Percentiles rank a stretch among this genome's conserved stretches.
Evolutionary conservation across 2,113 vertebrate genomes (phyloP).

Genomic region (Stomatorhinus ivindoensis): DNA sequence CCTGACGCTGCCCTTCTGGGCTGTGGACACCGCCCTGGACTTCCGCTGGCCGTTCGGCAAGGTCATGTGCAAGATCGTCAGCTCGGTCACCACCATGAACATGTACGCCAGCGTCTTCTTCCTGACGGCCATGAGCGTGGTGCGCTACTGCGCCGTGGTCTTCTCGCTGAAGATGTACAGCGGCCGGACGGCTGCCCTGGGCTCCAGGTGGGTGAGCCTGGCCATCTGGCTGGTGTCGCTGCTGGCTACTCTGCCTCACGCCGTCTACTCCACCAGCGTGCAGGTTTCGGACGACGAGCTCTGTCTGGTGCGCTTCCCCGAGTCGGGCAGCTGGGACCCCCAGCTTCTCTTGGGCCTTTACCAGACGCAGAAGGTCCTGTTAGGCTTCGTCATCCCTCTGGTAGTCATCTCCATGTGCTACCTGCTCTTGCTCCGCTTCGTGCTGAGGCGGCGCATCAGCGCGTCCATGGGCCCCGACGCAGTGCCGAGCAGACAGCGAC

Average conservation of each 20-base stretch:
- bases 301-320: constrained; percentile 67
- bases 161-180: constrained; percentile 62
- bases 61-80: constrained; percentile 70
- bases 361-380: constrained; percentile 67
- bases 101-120: constrained; percentile 74
- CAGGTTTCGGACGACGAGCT: constrained; percentile 65
- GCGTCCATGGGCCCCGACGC: constrained; percentile 40
- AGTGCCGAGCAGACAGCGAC: constrained; percentile 46
- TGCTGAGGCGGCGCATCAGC: constrained; percentile 51
- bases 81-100: constrained; percentile 69
- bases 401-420: constrained; percentile 66
- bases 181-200: constrained; percentile 39
- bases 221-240: constrained; percentile 63
- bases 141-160: constrained; percentile 64
- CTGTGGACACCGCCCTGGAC: constrained; percentile 67
- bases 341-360: constrained; percentile 69
- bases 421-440: constrained; percentile 60
- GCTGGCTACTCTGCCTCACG: constrained; percentile 64
- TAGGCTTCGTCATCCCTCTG: constrained; percentile 66
- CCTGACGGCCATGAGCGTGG: constrained; percentile 69
- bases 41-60: constrained; percentile 72
- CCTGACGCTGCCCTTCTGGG: constrained; percentile 71
- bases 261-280: constrained; percentile 64
- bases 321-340: constrained; percentile 62
- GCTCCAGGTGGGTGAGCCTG: constrained; percentile 61